These are phyloP conservation scores for Oxygymnocypris stewartii DNA, from an alignment of 2,113 vertebrate genomes.

Conservation along the genomic window DNA sequence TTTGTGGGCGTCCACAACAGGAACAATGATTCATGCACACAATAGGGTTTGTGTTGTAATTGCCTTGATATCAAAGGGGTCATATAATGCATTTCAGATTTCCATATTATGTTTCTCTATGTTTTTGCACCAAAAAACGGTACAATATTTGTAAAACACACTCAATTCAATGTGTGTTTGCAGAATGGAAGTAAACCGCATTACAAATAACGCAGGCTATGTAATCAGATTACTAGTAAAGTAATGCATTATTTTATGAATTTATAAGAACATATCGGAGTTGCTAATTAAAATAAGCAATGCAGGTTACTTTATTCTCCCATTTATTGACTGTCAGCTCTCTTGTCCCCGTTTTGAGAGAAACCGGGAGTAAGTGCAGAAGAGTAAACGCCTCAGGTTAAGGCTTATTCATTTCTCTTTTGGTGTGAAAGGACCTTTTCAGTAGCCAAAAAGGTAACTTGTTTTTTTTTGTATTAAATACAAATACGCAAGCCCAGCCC, in stretches of 20 bases:
- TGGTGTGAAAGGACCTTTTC: too few species aligned
- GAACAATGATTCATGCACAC: constrained; percentile 3
- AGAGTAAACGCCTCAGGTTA: too few species aligned
- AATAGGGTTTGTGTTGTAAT: not conserved
- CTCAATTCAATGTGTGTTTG: too few species aligned
- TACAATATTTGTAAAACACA: not conserved
- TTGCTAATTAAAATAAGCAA: not conserved
- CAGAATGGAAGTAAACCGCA: not conserved
- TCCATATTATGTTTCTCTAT: too few species aligned
- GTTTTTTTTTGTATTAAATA: not conserved
- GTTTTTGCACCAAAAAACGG: too few species aligned
- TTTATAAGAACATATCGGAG: not conserved
- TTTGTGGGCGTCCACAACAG: constrained; percentile 1
- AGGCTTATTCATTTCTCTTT: too few species aligned
- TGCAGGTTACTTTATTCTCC: not conserved
- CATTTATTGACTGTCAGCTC: not conserved
- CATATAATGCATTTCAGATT: too few species aligned
- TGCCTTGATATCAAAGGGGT: not conserved
- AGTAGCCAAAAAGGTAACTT: not conserved
- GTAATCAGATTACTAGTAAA: not conserved
- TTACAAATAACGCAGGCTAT: not conserved
- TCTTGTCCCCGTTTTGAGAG: not conserved
- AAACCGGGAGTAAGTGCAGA: too few species aligned
- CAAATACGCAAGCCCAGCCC: not conserved
- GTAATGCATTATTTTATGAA: not conserved